Evolutionary conservation across 2,113 vertebrate genomes (phyloP).

Genomic region (Vanacampus margaritifer): DNA sequence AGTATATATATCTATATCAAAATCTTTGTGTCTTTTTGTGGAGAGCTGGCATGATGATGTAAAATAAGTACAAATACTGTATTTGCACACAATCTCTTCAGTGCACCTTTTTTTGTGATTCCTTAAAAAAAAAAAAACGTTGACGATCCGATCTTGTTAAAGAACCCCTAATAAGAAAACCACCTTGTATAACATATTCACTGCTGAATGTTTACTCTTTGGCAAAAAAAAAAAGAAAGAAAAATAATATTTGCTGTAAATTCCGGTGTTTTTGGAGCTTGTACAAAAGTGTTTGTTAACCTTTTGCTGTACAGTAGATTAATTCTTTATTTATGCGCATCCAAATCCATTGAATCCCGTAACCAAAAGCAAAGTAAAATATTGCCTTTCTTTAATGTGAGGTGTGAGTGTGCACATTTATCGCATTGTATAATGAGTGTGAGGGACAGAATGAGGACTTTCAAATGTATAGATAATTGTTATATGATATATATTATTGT

Average conservation of each 20-base stretch:
- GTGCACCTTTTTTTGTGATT: constrained; percentile 36
- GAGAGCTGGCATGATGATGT: constrained; percentile 42
- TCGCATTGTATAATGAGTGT: constrained; percentile 7
- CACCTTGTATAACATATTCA: constrained; percentile 44
- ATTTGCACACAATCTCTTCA: constrained; percentile 51
- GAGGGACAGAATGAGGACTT: constrained; percentile 4
- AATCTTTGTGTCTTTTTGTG: constrained; percentile 50
- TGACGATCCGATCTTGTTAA: constrained; percentile 1
- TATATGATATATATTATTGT: constrained; percentile 3
- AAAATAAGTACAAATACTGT: constrained; percentile 38
- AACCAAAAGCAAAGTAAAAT: constrained; percentile 41
- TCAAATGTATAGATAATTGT: constrained; percentile 27
- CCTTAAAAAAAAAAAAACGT: constrained; percentile 9
- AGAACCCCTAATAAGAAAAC: constrained; percentile 7
- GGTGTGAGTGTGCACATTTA: constrained; percentile 20
- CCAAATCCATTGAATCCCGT: constrained; percentile 28
- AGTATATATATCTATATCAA: constrained; percentile 13
- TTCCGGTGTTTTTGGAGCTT: constrained; percentile 46
- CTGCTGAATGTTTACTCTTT: constrained; percentile 64
- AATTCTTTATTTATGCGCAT: constrained; percentile 17
- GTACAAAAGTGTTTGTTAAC: constrained; percentile 45
- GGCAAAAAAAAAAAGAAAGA: constrained; percentile 41
- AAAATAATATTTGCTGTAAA: constrained; percentile 57
- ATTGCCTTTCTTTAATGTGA: constrained; percentile 39
- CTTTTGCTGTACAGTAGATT: constrained; percentile 40